phyloP scores from a whole-genome alignment of 2,113 vertebrate genomes.

The Rhagologus leucostigma region DNA sequence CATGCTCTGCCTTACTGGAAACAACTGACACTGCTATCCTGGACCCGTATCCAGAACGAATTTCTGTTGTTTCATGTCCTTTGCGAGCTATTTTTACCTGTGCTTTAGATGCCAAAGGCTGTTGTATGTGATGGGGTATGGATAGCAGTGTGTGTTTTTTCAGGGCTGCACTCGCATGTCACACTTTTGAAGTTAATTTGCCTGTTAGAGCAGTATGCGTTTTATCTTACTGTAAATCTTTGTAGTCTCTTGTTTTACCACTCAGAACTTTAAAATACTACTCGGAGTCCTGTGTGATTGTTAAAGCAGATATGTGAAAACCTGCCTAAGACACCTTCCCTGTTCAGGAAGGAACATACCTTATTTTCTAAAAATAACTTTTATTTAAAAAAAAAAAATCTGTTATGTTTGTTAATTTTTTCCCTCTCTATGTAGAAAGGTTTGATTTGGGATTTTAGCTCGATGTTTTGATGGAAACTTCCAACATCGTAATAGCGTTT shows the following conservation, averaged over 20 bases:
- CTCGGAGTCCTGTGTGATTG: neutral
- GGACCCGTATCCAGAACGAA: neutral
- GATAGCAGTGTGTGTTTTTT: neutral
- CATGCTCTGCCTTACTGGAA: neutral
- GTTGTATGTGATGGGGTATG: neutral
- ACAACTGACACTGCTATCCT: neutral
- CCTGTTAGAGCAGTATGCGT: slow-evolving; percentile 28
- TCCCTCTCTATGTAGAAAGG: neutral
- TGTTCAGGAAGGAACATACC: slow-evolving; percentile 8
- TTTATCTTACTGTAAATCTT: slow-evolving; percentile 39
- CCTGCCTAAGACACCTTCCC: neutral
- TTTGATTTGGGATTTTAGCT: neutral
- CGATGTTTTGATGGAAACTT: neutral
- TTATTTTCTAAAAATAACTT: slow-evolving; percentile 21
- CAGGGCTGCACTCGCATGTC: neutral
- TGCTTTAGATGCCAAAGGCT: neutral
- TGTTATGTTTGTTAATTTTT: neutral
- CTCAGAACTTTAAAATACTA: slow-evolving; percentile 51
- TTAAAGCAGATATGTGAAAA: slow-evolving; percentile 15
- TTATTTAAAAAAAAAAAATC: neutral
- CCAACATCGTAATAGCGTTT: neutral
- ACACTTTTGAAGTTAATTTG: slow-evolving; percentile 35
- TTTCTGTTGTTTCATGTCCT: slow-evolving; percentile 1
- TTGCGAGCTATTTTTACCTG: neutral
- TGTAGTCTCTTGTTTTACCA: neutral